Evolutionary conservation across 1,140 invertebrate genomes (phyloP), one percentile per base, ranked within the genome.

Genomic region (Kradibia gibbosae): DNA sequence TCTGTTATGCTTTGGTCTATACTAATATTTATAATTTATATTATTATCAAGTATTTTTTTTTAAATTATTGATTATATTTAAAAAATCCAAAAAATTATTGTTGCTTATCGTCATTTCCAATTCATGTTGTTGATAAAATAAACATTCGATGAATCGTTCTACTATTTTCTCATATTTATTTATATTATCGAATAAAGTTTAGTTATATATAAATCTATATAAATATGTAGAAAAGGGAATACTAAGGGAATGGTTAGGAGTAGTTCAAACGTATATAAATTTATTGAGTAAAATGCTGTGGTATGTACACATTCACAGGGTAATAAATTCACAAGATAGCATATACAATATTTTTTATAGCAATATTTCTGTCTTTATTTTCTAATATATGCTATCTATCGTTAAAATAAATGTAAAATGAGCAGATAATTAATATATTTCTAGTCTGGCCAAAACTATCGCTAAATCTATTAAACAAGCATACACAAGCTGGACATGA

Each of bases 391-490:
- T 42, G 70, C 42, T 42, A 28, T 28, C 48, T 48, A 28, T 45
- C 39, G 42, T 20, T 20, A 53, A 77, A 65, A 53, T 39, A 39
- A 0, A 1, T 22, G 42, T 42, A n/a, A 70, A 70, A 77, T 60
- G 50, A 82, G 74, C 28, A 20, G 50, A 70, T 71, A 71, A 78
- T 71, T 57, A 42, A 78, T 78, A 71, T 42, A 78, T 71, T 42
- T 71, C 34, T 31, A 71, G 71, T 78, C 28, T 31, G 2, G 28
- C 11, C 55, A 55, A 65, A 78, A 71, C 70, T 71, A 71, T 48
- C 22, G 13, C 42, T 31, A 42, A 42, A 48, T 77, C 75, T 34
- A 78, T n/a, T 78, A 78, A 78, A 78, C 67, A 78, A 75, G 25
- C 34, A n/a, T n/a, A 42, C 7, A 50, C 17, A 42, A 42, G n/a